Evolutionary conservation across 2,888 invertebrate species (phyloP).

Genomic region (Prostheceraeus crozeri): DNA sequence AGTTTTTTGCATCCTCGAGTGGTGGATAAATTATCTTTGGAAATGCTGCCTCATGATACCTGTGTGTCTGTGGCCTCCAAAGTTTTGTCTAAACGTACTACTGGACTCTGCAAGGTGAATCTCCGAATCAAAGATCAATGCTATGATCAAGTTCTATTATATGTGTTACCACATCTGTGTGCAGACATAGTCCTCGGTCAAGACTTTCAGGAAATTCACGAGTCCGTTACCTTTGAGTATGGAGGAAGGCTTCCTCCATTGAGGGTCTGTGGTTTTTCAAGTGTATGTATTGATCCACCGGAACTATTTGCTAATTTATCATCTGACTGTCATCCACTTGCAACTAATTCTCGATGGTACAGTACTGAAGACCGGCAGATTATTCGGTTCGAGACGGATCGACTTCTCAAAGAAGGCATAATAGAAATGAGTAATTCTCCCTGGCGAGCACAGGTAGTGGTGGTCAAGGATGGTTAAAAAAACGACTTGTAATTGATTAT

Average conservation of each 20-base stretch:
- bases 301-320: no score
- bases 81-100: neutral
- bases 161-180: conserved; percentile 20
- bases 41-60: conserved; percentile 1
- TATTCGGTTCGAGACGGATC: no score
- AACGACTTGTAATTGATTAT: neutral
- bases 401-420: neutral
- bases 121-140: neutral
- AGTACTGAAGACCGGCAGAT: no score
- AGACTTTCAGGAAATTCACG: no score
- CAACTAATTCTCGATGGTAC: no score
- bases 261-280: no score
- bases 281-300: no score
- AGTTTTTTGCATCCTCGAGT: conserved; percentile 7
- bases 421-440: neutral
- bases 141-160: conserved; percentile 17
- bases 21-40: conserved; percentile 4
- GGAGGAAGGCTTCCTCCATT: no score
- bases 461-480: neutral
- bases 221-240: no score
- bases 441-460: conserved; percentile 29
- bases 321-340: no score
- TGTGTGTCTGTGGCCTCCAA: conserved; percentile 13
- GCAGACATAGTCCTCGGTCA: conserved; percentile 30
- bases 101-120: neutral